Conservation (phyloP, 2,797 vertebrate genomes). For the Setipinna tenuifilis region DNA sequence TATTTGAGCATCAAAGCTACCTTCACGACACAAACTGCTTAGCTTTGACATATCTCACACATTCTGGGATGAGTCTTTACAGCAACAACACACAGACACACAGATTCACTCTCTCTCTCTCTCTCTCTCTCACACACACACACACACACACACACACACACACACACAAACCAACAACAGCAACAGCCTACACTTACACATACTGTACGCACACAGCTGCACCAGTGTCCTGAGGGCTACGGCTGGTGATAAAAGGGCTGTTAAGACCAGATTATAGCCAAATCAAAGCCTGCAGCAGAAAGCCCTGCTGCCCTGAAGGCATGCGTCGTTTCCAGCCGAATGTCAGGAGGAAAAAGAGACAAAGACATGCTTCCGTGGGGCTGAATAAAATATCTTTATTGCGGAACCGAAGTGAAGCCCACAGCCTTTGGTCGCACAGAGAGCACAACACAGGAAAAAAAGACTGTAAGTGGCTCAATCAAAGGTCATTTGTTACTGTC, state of each 20-base stretch:
- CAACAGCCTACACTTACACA: too few relatives aligned
- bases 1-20: constrained; percentile 1
- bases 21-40: background rate
- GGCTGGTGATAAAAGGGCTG: background rate
- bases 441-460: background rate
- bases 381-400: background rate
- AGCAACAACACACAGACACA: background rate
- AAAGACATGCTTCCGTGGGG: background rate
- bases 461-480: background rate
- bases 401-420: background rate
- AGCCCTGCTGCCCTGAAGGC: background rate
- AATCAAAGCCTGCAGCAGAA: background rate
- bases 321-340: background rate
- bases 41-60: background rate
- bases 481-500: background rate
- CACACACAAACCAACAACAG: too few relatives aligned
- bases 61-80: background rate
- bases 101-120: too few relatives aligned
- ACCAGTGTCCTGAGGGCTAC: background rate
- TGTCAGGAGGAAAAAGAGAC: background rate
- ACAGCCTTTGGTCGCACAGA: background rate
- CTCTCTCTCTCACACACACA: too few relatives aligned
- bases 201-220: background rate
- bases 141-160: too few relatives aligned
- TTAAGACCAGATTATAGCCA: background rate